Percentiles rank a stretch among this genome's conserved stretches.
Evolutionary conservation across 2,888 invertebrate genomes (phyloP).

Genomic region (Pyrochroa serraticornis): DNA sequence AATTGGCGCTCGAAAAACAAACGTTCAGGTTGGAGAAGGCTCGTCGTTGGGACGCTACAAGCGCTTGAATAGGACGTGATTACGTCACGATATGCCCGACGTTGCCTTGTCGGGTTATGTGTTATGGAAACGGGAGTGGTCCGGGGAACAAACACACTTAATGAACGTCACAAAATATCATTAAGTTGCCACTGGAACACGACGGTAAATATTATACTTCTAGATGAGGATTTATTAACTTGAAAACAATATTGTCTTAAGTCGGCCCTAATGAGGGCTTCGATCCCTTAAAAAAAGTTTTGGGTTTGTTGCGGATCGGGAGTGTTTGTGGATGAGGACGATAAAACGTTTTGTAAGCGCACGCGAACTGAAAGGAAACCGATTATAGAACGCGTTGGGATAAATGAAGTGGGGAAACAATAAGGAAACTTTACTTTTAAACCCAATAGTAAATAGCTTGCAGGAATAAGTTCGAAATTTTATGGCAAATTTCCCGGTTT

Average conservation of each 20-base stretch:
- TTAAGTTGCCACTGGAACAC: conserved; percentile 47
- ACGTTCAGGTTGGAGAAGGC: conserved; percentile 21
- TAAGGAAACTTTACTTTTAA: conserved; percentile 32
- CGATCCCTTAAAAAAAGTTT: neutral
- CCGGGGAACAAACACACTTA: conserved; percentile 54
- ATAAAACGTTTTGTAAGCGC: conserved; percentile 10
- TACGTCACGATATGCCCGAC: conserved; percentile 29
- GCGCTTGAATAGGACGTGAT: conserved; percentile 28
- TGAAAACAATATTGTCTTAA: conserved; percentile 31
- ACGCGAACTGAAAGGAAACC: conserved; percentile 10
- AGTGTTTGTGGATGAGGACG: neutral
- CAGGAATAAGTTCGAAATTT: conserved; percentile 29
- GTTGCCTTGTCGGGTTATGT: conserved; percentile 15
- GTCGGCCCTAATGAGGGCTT: conserved; percentile 26
- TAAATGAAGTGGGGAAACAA: conserved; percentile 34
- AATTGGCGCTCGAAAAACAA: conserved; percentile 30
- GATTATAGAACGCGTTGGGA: conserved; percentile 14
- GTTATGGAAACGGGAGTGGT: conserved; percentile 38
- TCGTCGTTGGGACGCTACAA: conserved; percentile 4
- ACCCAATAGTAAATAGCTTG: conserved; percentile 35
- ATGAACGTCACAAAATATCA: conserved; percentile 56
- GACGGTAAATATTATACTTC: conserved; percentile 32
- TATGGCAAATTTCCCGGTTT: neutral
- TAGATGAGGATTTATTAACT: conserved; percentile 33
- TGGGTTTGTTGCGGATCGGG: neutral